Evolutionary conservation across 1,140 invertebrate genomes (phyloP).

Genomic region (Pseudoatta argentina): DNA sequence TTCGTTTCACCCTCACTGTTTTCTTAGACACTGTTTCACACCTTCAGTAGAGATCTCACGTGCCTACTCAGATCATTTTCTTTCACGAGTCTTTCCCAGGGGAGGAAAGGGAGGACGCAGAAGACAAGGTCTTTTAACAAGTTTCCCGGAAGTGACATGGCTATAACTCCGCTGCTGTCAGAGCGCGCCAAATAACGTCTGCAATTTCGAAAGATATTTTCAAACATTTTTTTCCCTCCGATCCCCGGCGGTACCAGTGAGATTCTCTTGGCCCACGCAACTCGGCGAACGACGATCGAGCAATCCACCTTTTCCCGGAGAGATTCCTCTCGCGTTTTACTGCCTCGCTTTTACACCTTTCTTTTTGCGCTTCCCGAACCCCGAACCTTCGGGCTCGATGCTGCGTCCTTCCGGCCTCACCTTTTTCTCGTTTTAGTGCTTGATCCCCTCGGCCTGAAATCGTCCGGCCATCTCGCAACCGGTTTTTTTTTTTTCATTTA

Average conservation of each 20-base stretch:
- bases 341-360: conserved; percentile 60
- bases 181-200: conserved; percentile 29
- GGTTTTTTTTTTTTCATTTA: conserved; percentile 62
- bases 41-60: not conserved
- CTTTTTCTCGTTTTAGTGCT: conserved; percentile 3
- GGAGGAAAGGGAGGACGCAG: too few relatives aligned
- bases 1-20: not conserved
- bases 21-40: not conserved
- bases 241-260: not conserved
- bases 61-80: conserved; percentile 26
- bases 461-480: not conserved
- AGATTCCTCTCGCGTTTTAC: conserved; percentile 73
- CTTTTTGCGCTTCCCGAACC: conserved; percentile 12
- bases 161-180: conserved; percentile 20
- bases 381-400: not conserved
- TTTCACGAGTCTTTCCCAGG: not conserved
- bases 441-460: conserved; percentile 50
- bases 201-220: conserved; percentile 49
- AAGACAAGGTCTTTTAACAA: conserved; percentile 23
- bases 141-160: not conserved
- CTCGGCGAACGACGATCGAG: conserved; percentile 12
- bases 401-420: not conserved
- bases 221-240: conserved; percentile 49
- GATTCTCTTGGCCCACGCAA: not conserved
- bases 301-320: not conserved